Evolutionary conservation across 2,113 vertebrate species (phyloP).

Genomic region (Odontophorus gujanensis): DNA sequence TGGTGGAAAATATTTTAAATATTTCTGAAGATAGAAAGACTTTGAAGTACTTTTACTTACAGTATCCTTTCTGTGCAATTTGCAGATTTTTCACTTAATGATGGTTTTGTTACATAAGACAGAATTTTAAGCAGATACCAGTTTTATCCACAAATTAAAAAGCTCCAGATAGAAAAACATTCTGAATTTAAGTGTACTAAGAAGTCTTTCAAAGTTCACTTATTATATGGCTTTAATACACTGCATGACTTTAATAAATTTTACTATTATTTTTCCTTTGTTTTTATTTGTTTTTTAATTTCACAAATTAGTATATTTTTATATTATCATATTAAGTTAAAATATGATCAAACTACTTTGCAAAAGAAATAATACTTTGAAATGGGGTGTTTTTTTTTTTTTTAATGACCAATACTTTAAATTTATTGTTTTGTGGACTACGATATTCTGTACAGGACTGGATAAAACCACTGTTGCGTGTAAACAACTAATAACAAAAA

Average conservation of each 20-base stretch:
- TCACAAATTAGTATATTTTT: background rate
- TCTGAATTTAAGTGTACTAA: background rate
- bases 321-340: background rate
- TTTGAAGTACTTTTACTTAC: background rate
- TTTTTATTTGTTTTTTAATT: background rate
- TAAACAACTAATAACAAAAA: background rate
- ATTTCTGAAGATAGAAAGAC: background rate
- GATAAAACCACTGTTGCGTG: background rate
- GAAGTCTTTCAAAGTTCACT: background rate
- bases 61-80: background rate
- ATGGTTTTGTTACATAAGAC: background rate
- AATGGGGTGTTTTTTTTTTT: no score
- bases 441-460: background rate
- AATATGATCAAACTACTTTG: background rate
- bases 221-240: background rate
- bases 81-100: background rate
- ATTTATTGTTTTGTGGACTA: background rate
- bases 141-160: constrained; percentile 3
- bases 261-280: background rate
- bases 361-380: background rate
- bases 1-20: background rate
- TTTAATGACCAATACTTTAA: background rate
- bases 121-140: background rate
- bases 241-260: background rate
- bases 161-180: background rate